Percentiles rank a stretch among this genome's conserved stretches.
These are phyloP conservation scores for Zoroaster sp. DNA, from an alignment of 53 echinoderm and acorn worm genomes.

Conservation along the genomic window DNA sequence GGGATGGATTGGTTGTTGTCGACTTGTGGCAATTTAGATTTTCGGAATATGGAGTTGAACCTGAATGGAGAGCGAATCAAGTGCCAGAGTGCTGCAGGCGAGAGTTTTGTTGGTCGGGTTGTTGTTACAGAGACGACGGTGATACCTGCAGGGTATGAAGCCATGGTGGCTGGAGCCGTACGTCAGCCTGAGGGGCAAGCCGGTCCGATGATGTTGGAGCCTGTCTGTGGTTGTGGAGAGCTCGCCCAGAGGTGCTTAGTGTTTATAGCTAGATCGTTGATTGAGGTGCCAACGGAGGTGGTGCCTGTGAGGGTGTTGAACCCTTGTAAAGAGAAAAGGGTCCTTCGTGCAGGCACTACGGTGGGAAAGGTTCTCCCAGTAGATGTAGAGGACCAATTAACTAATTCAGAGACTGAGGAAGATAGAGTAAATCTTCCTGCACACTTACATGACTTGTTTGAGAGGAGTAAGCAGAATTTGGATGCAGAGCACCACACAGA, in stretches of 20 bases:
- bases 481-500: neutral
- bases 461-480: neutral
- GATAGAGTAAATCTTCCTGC: neutral
- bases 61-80: slow-evolving; percentile 20
- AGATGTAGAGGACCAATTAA: neutral
- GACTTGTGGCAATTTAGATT: neutral
- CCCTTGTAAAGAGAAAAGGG: slow-evolving; percentile 23
- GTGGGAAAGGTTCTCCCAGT: neutral
- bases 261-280: neutral
- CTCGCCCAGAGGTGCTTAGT: neutral
- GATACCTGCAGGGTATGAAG: slow-evolving; percentile 30
- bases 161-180: neutral
- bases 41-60: slow-evolving; percentile 13
- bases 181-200: neutral
- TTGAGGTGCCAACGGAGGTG: neutral
- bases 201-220: slow-evolving; percentile 3
- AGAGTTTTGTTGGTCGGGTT: slow-evolving; percentile 5
- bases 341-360: neutral
- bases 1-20: slow-evolving; percentile 31
- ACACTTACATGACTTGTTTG: neutral
- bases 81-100: neutral
- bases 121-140: slow-evolving; percentile 6
- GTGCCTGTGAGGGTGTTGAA: slow-evolving; percentile 23
- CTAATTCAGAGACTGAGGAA: neutral
- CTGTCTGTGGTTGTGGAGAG: neutral